Base-by-base conservation (phyloP, 35 echinoderm and acorn worm species). In the Nesometra sesokonis region DNA sequence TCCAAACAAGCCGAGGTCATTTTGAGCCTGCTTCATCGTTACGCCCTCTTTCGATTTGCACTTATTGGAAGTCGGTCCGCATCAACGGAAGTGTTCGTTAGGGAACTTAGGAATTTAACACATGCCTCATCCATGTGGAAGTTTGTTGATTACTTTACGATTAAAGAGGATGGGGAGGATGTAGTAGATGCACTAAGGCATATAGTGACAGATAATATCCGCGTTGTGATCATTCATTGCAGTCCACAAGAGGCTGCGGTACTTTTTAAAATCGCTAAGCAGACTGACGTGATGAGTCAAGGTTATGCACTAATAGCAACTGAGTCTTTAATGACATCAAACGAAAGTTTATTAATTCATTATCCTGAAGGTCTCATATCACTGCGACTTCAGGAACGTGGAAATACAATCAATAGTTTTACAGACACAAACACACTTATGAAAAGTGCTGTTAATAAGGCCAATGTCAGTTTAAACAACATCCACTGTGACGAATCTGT, bases 1-100 rank as follows among this genome's bases (percentile, higher is more conserved):
- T 80, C 83, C 77, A 79, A 85, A 30, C 89, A 91, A 52, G 82
- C 89, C 31, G 38, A 46, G 5, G 89, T 85, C 40, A 91, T 91
- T 34, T 81, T 80, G 77, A 86, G 78, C 46, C 83, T 91, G 80
- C 84, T 91, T 34, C 30, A 32, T 0, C 89, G 89, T 34, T 78
- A 91, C 35, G 89, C 82, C 35, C 85, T 84, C 83, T 91, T 81
- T 80, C 37, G 84, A 76, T 91, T 91, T 79, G 80, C 83, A 31
- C 40, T 91, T 17, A 33, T 91, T 13, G 83, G 83, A 29, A 91
- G 89, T 81, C 83, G 85, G 30, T 77, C 52, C 0, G 77, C 80
- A 47, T 84, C 77, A 31, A 86, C 89, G 0, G 39, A 86, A 46
- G 84, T 81, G 0, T 91, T 91, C 81, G 89, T 91, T 0, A 77